Conservation (phyloP, 2,113 vertebrate species). For the Catagonus wagneri region DNA sequence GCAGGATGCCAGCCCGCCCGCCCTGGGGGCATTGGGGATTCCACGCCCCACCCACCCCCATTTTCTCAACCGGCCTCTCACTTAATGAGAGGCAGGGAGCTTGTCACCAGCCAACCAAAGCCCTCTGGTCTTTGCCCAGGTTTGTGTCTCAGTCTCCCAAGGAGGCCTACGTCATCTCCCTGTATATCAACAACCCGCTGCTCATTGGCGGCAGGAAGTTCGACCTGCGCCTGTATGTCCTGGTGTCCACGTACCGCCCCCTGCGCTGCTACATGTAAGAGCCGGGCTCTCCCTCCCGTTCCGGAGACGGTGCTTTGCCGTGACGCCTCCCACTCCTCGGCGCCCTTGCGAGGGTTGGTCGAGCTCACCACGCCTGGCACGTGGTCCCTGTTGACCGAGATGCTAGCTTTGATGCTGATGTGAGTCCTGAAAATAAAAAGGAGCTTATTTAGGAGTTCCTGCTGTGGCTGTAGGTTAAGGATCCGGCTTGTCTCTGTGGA, state of each 20-base stretch:
- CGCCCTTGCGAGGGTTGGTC: fast-evolving
- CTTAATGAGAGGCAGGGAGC: background rate
- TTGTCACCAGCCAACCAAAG: background rate
- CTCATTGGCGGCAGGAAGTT: slow-evolving; percentile 99
- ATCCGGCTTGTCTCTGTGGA: too few relatives aligned
- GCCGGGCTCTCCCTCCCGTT: fast-evolving
- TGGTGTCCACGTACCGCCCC: slow-evolving; percentile 96
- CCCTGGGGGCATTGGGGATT: fast-evolving
- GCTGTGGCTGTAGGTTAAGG: too few relatives aligned
- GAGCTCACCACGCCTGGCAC: fast-evolving
- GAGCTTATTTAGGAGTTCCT: too few relatives aligned
- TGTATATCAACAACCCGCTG: slow-evolving; percentile 97
- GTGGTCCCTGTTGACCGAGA: fast-evolving
- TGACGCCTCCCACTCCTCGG: fast-evolving
- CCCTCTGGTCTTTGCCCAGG: slow-evolving; percentile 82
- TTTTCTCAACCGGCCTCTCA: background rate
- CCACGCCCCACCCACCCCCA: fast-evolving
- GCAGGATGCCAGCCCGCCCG: background rate
- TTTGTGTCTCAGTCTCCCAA: slow-evolving; percentile 94
- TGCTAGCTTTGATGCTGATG: fast-evolving
- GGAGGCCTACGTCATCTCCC: slow-evolving; percentile 98
- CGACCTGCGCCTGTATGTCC: slow-evolving; percentile 96
- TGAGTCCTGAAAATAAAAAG: background rate
- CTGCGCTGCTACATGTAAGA: slow-evolving; percentile 98
- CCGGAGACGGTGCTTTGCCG: background rate